phyloP scores from a whole-genome alignment of 2,797 vertebrate genomes.

The Micrastur ruficollis region DNA sequence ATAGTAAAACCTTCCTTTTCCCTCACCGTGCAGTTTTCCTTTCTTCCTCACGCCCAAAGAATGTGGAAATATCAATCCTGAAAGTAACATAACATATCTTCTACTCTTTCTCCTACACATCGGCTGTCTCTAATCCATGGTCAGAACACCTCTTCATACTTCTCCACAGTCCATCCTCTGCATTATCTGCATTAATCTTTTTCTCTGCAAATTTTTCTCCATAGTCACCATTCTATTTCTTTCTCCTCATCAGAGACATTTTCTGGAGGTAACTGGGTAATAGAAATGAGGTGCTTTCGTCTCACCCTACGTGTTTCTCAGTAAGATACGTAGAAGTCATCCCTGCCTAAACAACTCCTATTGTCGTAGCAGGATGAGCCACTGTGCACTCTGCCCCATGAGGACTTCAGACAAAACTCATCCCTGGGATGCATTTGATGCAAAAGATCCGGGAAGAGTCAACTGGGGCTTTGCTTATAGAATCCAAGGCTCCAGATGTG shows the following conservation, averaged over 20 bases:
- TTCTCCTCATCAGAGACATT: background rate
- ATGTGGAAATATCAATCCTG: background rate
- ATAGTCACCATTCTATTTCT: background rate
- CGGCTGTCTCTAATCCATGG: background rate
- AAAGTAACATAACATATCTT: background rate
- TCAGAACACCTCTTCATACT: background rate
- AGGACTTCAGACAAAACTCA: background rate
- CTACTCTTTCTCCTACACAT: background rate
- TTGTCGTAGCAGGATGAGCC: background rate
- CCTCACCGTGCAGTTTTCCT: background rate
- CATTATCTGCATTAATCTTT: background rate
- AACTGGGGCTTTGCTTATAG: rapidly evolving
- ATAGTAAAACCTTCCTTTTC: background rate
- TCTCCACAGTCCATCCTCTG: background rate
- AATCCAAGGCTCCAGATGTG: background rate
- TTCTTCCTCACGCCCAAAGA: background rate
- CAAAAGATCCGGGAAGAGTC: background rate
- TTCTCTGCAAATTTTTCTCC: background rate
- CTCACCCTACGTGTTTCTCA: background rate
- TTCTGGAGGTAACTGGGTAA: background rate
- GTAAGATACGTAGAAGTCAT: background rate
- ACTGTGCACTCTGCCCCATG: background rate
- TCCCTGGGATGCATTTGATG: background rate
- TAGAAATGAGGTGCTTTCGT: background rate
- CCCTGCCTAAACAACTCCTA: background rate